A percentile compares a stretch with the other conserved stretches of the same genome.
phyloP scores from a whole-genome alignment of 2,888 invertebrate genomes.

The Pardosa pseudoannulata region DNA sequence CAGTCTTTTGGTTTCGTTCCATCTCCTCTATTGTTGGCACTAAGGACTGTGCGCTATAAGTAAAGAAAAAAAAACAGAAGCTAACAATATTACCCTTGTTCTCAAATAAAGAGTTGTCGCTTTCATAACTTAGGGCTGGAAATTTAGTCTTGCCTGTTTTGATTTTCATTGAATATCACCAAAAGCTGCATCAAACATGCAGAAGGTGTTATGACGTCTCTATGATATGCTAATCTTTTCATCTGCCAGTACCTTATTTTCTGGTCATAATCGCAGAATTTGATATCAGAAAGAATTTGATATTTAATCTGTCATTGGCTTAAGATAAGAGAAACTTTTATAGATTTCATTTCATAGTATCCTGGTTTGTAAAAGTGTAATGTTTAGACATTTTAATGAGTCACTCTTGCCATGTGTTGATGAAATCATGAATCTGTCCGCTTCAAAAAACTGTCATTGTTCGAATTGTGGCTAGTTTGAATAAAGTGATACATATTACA shows the following conservation, averaged over 20 bases:
- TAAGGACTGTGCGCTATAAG: slow-evolving; percentile 19
- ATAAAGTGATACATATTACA: too few relatives aligned
- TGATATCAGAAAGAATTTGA: too few relatives aligned
- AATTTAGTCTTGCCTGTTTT: neutral
- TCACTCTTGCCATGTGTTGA: slow-evolving; percentile 12
- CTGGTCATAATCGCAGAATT: too few relatives aligned
- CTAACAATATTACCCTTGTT: slow-evolving; percentile 64
- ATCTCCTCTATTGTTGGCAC: neutral
- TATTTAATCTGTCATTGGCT: too few relatives aligned
- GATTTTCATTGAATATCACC: neutral
- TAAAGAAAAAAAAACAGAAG: slow-evolving; percentile 37
- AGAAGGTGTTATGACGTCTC: neutral
- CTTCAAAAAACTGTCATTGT: too few relatives aligned
- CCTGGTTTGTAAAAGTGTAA: neutral
- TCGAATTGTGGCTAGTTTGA: too few relatives aligned
- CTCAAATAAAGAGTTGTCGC: slow-evolving; percentile 84
- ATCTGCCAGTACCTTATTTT: too few relatives aligned
- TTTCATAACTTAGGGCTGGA: slow-evolving; percentile 77
- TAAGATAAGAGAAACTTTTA: too few relatives aligned
- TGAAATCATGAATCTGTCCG: neutral
- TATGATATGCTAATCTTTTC: neutral
- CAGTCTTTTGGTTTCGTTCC: neutral
- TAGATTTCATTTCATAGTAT: too few relatives aligned
- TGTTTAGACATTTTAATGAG: neutral
- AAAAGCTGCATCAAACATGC: neutral